These are phyloP conservation scores for Elmis aenea DNA, from an alignment of 2,888 invertebrate genomes.

Conservation along the genomic window DNA sequence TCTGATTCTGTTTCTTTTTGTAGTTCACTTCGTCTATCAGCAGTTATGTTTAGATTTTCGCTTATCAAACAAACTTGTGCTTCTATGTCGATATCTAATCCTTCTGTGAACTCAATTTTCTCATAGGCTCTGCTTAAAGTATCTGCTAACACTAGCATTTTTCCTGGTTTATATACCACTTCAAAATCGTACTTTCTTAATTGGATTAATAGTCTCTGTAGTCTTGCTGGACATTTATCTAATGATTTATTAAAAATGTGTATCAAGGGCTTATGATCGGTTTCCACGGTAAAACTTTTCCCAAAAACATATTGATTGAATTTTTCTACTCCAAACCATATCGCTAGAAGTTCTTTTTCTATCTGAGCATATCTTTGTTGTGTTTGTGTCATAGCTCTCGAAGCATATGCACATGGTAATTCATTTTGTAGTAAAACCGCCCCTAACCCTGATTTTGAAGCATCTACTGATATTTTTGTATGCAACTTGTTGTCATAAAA, in stretches of 20 bases:
- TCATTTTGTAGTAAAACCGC: slow-evolving; percentile 33
- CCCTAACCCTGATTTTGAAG: slow-evolving; percentile 22
- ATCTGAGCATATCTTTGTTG: slow-evolving; percentile 32
- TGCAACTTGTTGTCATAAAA: slow-evolving; percentile 6
- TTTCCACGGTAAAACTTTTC: slow-evolving; percentile 13
- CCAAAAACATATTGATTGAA: slow-evolving; percentile 35
- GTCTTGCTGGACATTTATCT: slow-evolving; percentile 5
- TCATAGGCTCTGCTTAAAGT: too few relatives aligned
- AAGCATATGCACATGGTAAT: slow-evolving; percentile 35
- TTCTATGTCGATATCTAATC: too few relatives aligned
- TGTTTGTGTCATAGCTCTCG: slow-evolving; percentile 26
- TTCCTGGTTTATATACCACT: slow-evolving; percentile 14
- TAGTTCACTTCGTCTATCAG: too few relatives aligned
- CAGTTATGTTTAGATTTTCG: too few relatives aligned
- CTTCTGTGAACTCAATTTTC: too few relatives aligned
- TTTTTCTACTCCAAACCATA: slow-evolving; percentile 31
- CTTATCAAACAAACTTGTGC: too few relatives aligned
- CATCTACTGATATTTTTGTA: slow-evolving; percentile 9
- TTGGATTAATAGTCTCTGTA: slow-evolving; percentile 9
- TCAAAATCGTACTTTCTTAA: slow-evolving; percentile 3
- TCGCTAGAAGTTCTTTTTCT: slow-evolving; percentile 35
- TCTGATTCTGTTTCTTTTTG: too few relatives aligned
- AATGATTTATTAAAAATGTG: slow-evolving; percentile 5
- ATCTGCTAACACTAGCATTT: slow-evolving; percentile 15
- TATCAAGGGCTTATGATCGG: slow-evolving; percentile 20